Conservation (phyloP, 1,140 invertebrate genomes). For the Lepidurus couesii region DNA sequence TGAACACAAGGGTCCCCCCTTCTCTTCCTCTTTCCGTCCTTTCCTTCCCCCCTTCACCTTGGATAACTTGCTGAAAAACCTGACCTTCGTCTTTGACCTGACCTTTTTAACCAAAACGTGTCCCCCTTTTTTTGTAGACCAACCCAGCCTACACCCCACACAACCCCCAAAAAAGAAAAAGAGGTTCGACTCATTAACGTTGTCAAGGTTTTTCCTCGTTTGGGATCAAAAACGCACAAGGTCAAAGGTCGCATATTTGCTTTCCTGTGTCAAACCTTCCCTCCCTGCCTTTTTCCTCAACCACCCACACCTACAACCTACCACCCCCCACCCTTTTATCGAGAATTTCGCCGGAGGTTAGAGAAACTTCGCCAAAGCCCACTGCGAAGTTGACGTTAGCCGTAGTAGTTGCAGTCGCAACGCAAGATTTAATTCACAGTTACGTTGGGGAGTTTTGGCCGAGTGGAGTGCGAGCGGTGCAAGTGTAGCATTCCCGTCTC, state of each 20-base stretch:
- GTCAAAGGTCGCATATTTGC: slow-evolving; percentile 9
- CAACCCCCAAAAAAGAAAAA: background rate
- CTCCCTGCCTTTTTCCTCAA: background rate
- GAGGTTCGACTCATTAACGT: background rate
- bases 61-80: background rate
- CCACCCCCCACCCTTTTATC: background rate
- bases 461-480: background rate
- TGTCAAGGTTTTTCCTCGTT: slow-evolving; percentile 2
- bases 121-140: background rate
- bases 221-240: background rate
- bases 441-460: slow-evolving; percentile 2
- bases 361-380: no score
- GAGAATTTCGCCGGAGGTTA: no score
- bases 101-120: background rate
- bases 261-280: background rate
- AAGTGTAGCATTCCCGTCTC: background rate
- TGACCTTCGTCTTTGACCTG: slow-evolving; percentile 5
- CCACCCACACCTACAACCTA: background rate
- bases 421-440: background rate
- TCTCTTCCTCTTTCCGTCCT: background rate
- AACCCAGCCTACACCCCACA: background rate
- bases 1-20: background rate
- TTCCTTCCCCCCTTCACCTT: background rate
- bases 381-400: no score
- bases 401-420: background rate